These are phyloP conservation scores for Myanophis thanlyinensis DNA, from an alignment of 2,113 vertebrate species.

Conservation along the genomic window DNA sequence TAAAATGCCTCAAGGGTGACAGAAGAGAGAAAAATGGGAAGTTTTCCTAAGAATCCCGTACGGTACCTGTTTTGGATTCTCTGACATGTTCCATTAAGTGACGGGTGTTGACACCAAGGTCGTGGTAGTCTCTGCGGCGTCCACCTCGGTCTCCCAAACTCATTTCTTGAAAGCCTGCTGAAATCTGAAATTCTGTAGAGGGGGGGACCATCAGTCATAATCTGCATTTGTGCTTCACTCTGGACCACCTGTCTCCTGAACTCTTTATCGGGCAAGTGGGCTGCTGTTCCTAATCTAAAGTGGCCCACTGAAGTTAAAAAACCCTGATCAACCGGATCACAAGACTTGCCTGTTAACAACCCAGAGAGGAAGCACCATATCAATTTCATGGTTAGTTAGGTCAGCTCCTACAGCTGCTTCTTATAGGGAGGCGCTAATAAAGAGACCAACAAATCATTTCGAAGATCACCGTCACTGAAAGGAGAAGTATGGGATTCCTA, in stretches of 20 bases:
- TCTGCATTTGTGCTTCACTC: not conserved
- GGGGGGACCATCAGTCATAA: not conserved
- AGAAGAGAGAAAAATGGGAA: not conserved
- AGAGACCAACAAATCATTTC: not conserved
- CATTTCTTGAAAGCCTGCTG: conserved; percentile 85
- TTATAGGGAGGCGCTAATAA: not conserved
- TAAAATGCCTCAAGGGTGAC: not conserved
- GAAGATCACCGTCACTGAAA: not conserved
- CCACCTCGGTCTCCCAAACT: conserved; percentile 85
- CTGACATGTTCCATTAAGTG: conserved; percentile 86
- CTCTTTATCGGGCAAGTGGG: not conserved
- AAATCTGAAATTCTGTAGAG: conserved; percentile 73
- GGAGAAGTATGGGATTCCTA: not conserved
- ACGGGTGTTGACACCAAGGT: conserved; percentile 84
- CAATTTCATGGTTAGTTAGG: not conserved
- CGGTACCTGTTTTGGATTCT: conserved; percentile 83
- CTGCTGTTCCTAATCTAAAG: too few relatives aligned
- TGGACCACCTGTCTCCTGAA: too few relatives aligned
- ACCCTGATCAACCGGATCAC: not conserved
- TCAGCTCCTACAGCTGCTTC: not conserved
- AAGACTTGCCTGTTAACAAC: not conserved
- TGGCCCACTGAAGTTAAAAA: not conserved
- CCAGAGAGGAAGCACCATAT: not conserved
- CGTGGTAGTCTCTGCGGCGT: conserved; percentile 82
- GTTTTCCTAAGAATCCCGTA: not conserved